Evolutionary conservation across 2,113 vertebrate genomes (phyloP).

Genomic region (Dolichallabes microphthalmus): DNA sequence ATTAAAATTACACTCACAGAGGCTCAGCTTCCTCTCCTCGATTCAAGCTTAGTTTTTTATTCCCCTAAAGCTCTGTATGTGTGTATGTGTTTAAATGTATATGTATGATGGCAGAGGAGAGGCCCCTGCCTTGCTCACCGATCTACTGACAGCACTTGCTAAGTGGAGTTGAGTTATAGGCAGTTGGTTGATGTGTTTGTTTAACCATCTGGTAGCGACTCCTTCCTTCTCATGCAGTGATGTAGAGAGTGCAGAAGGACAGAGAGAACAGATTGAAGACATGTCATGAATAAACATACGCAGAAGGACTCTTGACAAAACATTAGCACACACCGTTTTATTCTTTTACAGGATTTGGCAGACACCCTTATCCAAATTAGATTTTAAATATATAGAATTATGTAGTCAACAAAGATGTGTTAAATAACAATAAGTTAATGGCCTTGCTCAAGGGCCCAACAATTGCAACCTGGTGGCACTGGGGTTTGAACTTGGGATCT

Average conservation of each 20-base stretch:
- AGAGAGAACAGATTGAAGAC: slow-evolving; percentile 63
- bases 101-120: slow-evolving; percentile 44
- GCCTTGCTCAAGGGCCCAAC: too few species aligned
- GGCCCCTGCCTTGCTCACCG: slow-evolving; percentile 62
- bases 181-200: slow-evolving; percentile 80
- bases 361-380: too few species aligned
- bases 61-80: slow-evolving; percentile 41
- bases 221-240: slow-evolving; percentile 69
- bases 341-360: too few species aligned
- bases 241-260: slow-evolving; percentile 74
- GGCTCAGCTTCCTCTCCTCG: slow-evolving; percentile 39
- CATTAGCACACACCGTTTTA: slow-evolving; percentile 24
- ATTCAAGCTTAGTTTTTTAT: slow-evolving; percentile 37
- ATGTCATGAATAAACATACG: slow-evolving; percentile 36
- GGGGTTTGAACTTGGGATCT: too few species aligned
- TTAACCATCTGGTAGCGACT: slow-evolving; percentile 81
- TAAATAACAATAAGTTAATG: too few species aligned
- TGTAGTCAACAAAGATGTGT: too few species aligned
- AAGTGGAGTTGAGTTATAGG: slow-evolving; percentile 82
- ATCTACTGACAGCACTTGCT: slow-evolving; percentile 75
- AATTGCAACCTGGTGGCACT: too few species aligned
- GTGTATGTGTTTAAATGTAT: slow-evolving; percentile 24
- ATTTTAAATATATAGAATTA: too few species aligned
- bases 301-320: slow-evolving; percentile 31
- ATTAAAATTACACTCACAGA: slow-evolving; percentile 75